These are phyloP conservation scores for Neoaliturus tenellus DNA, from an alignment of 2,888 invertebrate genomes.

Conservation along the genomic window DNA sequence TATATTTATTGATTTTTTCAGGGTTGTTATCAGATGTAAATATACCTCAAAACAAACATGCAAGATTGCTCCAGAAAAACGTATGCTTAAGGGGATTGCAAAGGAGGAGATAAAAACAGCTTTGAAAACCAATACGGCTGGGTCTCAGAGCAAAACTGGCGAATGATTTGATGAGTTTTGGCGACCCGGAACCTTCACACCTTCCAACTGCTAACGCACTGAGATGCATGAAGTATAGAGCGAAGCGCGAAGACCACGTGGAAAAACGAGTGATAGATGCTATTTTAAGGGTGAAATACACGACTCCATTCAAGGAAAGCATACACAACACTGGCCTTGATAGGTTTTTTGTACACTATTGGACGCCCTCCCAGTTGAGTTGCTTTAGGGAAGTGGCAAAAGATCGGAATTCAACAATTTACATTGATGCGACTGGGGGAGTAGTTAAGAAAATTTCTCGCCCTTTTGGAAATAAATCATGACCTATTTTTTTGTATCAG, in stretches of 20 bases:
- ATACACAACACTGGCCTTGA: conserved; percentile 37
- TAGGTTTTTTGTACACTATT: conserved; percentile 42
- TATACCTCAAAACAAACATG: conserved; percentile 18
- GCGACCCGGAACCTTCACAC: conserved; percentile 35
- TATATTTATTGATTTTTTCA: too few species aligned
- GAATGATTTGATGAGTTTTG: background rate
- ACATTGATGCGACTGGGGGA: conserved; percentile 22
- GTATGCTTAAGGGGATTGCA: background rate
- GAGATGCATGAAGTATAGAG: conserved; percentile 2
- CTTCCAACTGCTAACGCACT: conserved; percentile 36
- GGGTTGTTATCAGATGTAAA: conserved; percentile 14
- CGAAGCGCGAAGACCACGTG: background rate
- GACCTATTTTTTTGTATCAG: conserved; percentile 34
- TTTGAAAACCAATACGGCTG: background rate
- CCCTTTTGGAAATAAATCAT: conserved; percentile 14
- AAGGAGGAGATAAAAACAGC: background rate
- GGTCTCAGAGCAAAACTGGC: background rate
- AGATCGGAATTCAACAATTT: background rate
- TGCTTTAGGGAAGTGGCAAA: conserved; percentile 20
- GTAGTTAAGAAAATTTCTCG: conserved; percentile 6
- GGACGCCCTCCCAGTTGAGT: conserved; percentile 34
- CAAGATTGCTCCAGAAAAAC: background rate
- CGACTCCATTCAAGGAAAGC: conserved; percentile 4
- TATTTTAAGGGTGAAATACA: conserved; percentile 19
- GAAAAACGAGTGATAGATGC: conserved; percentile 35